phyloP scores from a whole-genome alignment of 2,888 invertebrate genomes.

The Periphyllus acericola region DNA sequence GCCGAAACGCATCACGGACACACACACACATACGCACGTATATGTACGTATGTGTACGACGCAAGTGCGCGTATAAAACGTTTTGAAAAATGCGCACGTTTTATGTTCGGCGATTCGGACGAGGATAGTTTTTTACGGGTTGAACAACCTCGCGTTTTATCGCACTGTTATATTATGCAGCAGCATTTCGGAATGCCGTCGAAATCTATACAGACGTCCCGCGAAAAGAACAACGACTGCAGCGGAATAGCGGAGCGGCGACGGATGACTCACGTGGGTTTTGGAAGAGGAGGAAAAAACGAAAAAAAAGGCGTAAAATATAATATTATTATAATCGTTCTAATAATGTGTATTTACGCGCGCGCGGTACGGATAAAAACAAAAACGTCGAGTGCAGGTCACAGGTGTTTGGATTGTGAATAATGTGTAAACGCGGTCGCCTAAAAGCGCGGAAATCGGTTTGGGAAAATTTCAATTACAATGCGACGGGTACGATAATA shows the following conservation, averaged over 20 bases:
- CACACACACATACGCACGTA: too few species aligned
- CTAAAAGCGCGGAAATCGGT: conserved; percentile 39
- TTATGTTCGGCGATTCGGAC: background rate
- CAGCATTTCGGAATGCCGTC: conserved; percentile 38
- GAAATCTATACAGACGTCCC: conserved; percentile 9
- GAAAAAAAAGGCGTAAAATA: background rate
- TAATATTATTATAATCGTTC: too few species aligned
- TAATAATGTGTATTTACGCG: background rate
- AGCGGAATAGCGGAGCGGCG: background rate
- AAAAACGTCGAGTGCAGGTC: conserved; percentile 46
- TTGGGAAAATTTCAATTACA: conserved; percentile 44
- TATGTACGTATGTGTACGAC: background rate
- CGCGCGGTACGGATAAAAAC: conserved; percentile 1
- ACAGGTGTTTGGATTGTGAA: conserved; percentile 32
- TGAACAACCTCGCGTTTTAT: conserved; percentile 51
- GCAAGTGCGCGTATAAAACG: background rate
- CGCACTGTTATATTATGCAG: background rate
- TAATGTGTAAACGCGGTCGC: background rate
- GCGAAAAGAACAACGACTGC: background rate
- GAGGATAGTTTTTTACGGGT: conserved; percentile 26
- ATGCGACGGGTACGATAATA: background rate
- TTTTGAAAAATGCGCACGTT: background rate
- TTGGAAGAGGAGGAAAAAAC: background rate
- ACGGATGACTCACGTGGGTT: conserved; percentile 17
- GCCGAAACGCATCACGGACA: background rate